A percentile compares a stretch with the other conserved stretches of the same genome.
Evolutionary conservation across 1,140 invertebrate genomes (phyloP).

Genomic region (Copidosoma floridanum): DNA sequence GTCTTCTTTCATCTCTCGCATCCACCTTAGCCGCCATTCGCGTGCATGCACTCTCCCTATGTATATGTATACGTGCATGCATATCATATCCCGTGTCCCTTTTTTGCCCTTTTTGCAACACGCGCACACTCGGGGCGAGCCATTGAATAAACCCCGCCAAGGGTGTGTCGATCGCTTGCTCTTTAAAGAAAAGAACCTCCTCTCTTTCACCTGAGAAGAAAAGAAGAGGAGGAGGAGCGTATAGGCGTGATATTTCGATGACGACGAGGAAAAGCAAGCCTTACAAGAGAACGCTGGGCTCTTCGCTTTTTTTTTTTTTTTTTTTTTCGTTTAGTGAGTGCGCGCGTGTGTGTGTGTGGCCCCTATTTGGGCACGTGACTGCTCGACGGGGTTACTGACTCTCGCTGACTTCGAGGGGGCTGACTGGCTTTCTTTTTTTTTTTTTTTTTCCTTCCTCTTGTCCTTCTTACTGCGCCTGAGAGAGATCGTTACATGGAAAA

Average conservation of each 20-base stretch:
- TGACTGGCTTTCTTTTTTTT: neutral
- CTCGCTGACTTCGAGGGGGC: neutral
- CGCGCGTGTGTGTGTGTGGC: no score
- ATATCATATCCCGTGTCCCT: neutral
- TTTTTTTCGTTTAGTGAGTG: no score
- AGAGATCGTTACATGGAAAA: no score
- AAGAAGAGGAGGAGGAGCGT: constrained; percentile 1
- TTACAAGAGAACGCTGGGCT: no score
- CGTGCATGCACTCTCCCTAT: neutral
- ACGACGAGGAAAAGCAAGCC: neutral
- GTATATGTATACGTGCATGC: neutral
- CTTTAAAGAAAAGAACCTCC: no score
- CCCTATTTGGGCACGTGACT: neutral
- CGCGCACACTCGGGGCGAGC: neutral
- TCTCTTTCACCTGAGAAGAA: no score
- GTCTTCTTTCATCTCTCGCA: neutral
- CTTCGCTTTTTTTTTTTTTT: neutral
- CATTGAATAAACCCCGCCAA: neutral
- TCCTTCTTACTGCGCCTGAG: no score
- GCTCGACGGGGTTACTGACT: neutral
- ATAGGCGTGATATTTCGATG: no score
- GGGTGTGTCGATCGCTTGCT: constrained; percentile 5
- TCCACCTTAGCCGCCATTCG: no score
- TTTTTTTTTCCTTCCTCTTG: no score
- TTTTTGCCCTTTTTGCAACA: neutral